phyloP scores from a whole-genome alignment of 2,113 vertebrate species.

The Elanoides forficatus region DNA sequence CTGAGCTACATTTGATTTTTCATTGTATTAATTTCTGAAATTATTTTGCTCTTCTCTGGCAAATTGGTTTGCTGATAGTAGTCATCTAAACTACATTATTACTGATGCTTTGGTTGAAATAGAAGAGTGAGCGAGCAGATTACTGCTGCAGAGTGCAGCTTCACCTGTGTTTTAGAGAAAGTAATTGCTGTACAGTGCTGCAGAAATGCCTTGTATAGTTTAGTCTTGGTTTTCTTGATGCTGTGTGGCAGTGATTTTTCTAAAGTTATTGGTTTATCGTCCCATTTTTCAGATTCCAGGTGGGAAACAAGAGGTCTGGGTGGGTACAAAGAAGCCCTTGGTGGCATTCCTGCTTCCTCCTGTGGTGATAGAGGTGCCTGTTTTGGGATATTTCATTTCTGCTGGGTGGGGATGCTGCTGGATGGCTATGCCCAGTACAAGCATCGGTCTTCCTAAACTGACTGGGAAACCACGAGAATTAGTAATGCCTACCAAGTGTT shows the following conservation, averaged over 20 bases:
- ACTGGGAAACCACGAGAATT: neutral
- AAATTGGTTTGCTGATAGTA: neutral
- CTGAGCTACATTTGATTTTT: neutral
- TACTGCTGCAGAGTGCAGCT: neutral
- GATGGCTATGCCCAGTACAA: neutral
- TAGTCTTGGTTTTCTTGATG: fast-evolving
- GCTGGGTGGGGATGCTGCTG: neutral
- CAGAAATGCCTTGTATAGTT: fast-evolving
- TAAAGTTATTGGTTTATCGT: fast-evolving
- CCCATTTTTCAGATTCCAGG: neutral
- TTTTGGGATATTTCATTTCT: fast-evolving
- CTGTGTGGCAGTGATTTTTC: neutral
- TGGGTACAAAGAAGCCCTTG: no score
- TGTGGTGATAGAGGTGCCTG: neutral
- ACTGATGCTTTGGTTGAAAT: fast-evolving
- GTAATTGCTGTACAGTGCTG: neutral
- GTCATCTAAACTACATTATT: fast-evolving
- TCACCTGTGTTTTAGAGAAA: neutral
- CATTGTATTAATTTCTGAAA: fast-evolving
- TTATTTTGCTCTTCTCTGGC: neutral
- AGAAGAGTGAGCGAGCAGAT: fast-evolving
- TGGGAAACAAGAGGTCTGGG: neutral
- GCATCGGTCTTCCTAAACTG: neutral
- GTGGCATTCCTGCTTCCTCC: neutral
- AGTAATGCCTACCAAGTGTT: neutral